Conservation (phyloP, 2,113 vertebrate genomes). For the Alectura lathami region DNA sequence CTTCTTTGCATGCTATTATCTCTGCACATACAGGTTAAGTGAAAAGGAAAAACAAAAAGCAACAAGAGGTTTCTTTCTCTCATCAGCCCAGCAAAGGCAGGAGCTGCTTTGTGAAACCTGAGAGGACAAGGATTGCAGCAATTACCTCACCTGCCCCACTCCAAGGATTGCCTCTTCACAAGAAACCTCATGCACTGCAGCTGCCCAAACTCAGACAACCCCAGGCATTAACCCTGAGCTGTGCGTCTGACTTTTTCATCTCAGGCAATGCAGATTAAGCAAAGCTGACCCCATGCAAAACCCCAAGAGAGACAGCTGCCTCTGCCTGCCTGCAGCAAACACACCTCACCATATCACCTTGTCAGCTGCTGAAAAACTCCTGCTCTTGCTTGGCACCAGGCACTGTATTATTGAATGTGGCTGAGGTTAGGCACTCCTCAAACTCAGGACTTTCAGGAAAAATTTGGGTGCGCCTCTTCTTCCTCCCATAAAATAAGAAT, state of each 20-base stretch:
- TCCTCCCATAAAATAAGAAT: background rate
- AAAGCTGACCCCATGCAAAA: background rate
- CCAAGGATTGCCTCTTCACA: background rate
- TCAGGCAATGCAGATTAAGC: background rate
- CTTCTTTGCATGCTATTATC: background rate
- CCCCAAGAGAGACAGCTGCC: background rate
- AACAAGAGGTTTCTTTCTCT: background rate
- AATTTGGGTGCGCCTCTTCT: background rate
- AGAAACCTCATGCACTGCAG: background rate
- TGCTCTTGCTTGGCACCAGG: background rate
- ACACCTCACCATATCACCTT: background rate
- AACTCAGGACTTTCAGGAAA: background rate
- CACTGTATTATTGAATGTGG: background rate
- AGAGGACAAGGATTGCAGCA: background rate
- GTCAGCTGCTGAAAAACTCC: background rate
- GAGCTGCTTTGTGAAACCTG: background rate
- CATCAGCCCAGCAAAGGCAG: background rate
- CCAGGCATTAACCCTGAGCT: background rate
- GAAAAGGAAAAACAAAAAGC: background rate
- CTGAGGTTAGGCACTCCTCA: background rate
- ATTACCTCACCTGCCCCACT: slow-evolving; percentile 16
- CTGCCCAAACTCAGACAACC: background rate
- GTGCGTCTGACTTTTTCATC: background rate
- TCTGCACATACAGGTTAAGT: background rate
- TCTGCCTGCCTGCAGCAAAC: background rate